Base-by-base conservation (phyloP, 2,797 vertebrate genomes). In the Potorous gilbertii region DNA sequence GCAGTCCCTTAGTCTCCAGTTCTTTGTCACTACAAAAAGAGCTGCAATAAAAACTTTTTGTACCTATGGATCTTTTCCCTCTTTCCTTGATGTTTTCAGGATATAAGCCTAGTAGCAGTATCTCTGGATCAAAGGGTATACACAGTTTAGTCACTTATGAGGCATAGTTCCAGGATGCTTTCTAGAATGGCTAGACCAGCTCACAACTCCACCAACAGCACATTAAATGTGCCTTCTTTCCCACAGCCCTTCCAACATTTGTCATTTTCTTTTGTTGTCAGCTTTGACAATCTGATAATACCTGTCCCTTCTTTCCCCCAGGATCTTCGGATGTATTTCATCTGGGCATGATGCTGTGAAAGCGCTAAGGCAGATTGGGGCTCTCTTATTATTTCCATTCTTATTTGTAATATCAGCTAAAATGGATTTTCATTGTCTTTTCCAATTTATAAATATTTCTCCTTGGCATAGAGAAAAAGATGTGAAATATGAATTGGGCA, bases 271-370 rank as follows among this genome's bases (percentile, higher is more conserved):
- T 87, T 87, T 87, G 40, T 50, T 50, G 40, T 87, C 74, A 87
- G 50, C 40, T 87, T 87, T 87, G 74, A 87, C 74, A 87, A 87
- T 50, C 74, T 87, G 74, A 87, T 87, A 87, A 87, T 87, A 87
- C 40, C 74, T 87, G 40, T 24, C 74, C 50, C 74, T 50, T 87
- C 9, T 46, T 1, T 4, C 74, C 40, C 10, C 21, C 8, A 87
- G 74, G 27, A 27, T 87, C 74, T 34, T 87, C 11, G 40, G 40
- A 87, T 87, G 74, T 87, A 50, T 50, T 87, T 87, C 74, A 87
- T 87, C 74, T 87, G 13, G 40, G 74, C 74, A 1, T 87, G 40
- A 14, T 50, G 40, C 27, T 87, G 24, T 46, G 40, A 12, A 87
- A 46, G 27, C 40, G 50, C 27, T 87, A 46, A 46, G 40, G 40